Evolutionary conservation across 2,888 invertebrate species (phyloP), one percentile per base, ranked within the genome.

Genomic region (Eupsilia transversa): DNA sequence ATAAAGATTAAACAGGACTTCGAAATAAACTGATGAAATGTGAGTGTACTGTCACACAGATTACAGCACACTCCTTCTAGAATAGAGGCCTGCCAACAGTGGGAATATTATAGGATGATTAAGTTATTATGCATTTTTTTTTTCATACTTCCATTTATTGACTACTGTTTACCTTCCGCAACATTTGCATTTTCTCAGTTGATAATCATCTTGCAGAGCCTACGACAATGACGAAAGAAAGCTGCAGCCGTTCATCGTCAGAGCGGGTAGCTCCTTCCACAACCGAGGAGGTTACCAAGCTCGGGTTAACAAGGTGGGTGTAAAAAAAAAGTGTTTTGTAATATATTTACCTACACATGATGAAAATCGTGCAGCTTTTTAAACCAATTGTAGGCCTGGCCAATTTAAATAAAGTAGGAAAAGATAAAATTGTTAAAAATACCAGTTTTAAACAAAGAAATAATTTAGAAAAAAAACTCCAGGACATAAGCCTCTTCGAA

Each of bases 221-320:
- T 86, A 85, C 56, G 94, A 95, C 46, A 94, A 92, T 0, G 91
- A 93, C 49, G 90, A 89, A 64, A 91, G 87, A 27, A 95, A 94
- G 59, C 83, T 96, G 2, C 88, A 90, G 4, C 92, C 94, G 0
- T 96, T 92, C 69, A 92, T 95, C 14, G 87, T 96, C 0, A 87
- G 96, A 70, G 96, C 95, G 20, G 96, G 96, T 0, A 96, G 96
- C 68, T 96, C 96, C 0, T 96, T 95, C 68, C 95, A 96, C 77
- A 95, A 95, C 77, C 88, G 93, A 68, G 96, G 96, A 0, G 96
- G 96, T 1, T 96, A 96, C 71, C 96, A 96, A 70, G 96, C 96
- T 0, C 90, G 95, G 66, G 89, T 96, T 0, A 96, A 96, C 77
- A 96, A 92, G 92, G 96, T 95, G 30, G 0, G 56, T 43, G 12